Evolutionary conservation across 2,888 invertebrate species (phyloP), one percentile per base, ranked within the genome.

Genomic region (Lamproptera curius): DNA sequence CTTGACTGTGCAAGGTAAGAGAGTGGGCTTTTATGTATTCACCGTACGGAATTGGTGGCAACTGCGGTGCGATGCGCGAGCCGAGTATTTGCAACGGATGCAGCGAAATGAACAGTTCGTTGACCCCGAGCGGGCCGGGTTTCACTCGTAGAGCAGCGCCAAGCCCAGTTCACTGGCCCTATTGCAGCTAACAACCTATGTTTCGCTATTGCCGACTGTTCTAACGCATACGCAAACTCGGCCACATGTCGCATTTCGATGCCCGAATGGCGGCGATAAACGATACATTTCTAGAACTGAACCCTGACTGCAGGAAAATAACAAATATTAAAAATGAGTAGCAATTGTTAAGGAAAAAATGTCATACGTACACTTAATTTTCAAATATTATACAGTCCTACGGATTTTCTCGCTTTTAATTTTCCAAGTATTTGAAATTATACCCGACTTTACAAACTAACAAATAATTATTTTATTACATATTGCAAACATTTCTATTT

Each of bases 1-100:
- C 69, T 74, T 67, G 64, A 63, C 57, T 68, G 66, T 73, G 53
- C 55, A 58, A 74, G 74, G 70, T n/a, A n/a, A 74, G 79, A 77
- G 75, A 76, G 72, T 71, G 65, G 70, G n/a, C n/a, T n/a, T n/a
- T n/a, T n/a, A n/a, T 70, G 67, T 73, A 74, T 73, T 70, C 70
- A 73, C 72, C 73, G 66, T 65, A 68, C 73, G 75, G 77, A 81
- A 81, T 81, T 79, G 77, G 80, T 75, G 73, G 80, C 73, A 72
- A 75, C 70, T 55, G 57, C 65, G 78, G 78, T 80, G 82, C 76
- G 76, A 76, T 66, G 70, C 20, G 20, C 4, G n/a, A n/a, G n/a
- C 75, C 70, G 71, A 77, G 72, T 83, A 84, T 86, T 87, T 84
- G 85, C 87, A 87, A 85, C 84, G 85, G 83, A 86, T 87, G 86